phyloP scores from a whole-genome alignment of 2,797 vertebrate species.

The Tokudaia muenninki region DNA sequence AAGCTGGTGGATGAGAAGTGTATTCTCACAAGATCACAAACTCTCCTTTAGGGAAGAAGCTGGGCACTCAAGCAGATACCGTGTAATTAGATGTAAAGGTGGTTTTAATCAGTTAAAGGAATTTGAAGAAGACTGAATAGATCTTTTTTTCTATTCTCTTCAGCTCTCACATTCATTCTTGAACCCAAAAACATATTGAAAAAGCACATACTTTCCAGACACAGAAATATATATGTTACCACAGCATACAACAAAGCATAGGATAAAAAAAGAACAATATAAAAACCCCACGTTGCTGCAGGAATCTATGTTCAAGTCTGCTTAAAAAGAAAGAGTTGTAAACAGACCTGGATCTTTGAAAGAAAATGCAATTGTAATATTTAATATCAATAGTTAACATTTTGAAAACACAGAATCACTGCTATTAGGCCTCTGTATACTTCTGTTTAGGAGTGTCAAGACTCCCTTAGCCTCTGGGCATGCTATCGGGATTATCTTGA shows the following conservation, averaged over 20 bases:
- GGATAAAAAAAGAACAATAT: background rate
- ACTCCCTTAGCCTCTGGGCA: background rate
- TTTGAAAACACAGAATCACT: background rate
- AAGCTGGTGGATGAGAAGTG: conserved; percentile 26
- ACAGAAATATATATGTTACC: background rate
- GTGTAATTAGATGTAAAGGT: conserved; percentile 74
- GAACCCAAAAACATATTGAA: background rate
- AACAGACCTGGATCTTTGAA: conserved; percentile 54
- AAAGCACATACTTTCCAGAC: background rate
- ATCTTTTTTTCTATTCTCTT: conserved; percentile 64
- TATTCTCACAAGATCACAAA: conserved; percentile 29
- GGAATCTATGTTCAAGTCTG: conserved; percentile 34
- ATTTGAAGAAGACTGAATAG: background rate
- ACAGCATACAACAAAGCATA: background rate
- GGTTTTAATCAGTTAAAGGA: conserved; percentile 4
- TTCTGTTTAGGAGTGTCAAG: background rate
- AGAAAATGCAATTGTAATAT: conserved; percentile 43
- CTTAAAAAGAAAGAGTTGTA: conserved; percentile 67
- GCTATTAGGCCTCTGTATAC: too few species aligned
- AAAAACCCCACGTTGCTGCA: background rate
- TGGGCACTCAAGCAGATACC: conserved; percentile 57
- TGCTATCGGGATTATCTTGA: background rate
- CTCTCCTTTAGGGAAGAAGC: conserved; percentile 64
- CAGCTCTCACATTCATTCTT: background rate
- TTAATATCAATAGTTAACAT: background rate